A percentile compares a stretch with the other conserved stretches of the same genome.
These are phyloP conservation scores for Alfaro cultratus DNA, from an alignment of 2,797 vertebrate species.

Conservation along the genomic window DNA sequence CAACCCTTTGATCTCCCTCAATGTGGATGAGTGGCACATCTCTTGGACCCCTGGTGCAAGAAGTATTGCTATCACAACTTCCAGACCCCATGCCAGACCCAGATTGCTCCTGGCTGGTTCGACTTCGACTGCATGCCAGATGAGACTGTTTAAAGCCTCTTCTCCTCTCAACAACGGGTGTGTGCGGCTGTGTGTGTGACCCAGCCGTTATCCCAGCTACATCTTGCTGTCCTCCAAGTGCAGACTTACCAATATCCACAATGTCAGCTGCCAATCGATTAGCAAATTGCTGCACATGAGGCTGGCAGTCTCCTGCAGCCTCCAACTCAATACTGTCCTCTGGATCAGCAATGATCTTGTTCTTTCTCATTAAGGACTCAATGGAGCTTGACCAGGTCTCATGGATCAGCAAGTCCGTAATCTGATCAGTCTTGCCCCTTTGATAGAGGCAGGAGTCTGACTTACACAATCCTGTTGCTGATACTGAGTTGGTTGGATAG, in stretches of 20 bases:
- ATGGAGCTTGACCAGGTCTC: conserved; percentile 98
- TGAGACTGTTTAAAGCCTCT: conserved; percentile 72
- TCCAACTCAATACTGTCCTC: conserved; percentile 80
- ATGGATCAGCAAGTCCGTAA: conserved; percentile 94
- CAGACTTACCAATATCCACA: conserved; percentile 84
- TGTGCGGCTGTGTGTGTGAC: conserved; percentile 55
- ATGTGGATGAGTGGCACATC: conserved; percentile 97
- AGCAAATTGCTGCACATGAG: conserved; percentile 84
- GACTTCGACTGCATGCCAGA: conserved; percentile 61
- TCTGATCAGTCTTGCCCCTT: conserved; percentile 88
- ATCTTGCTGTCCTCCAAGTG: conserved; percentile 82
- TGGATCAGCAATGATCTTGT: conserved; percentile 91
- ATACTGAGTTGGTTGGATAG: conserved; percentile 81
- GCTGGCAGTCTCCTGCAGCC: conserved; percentile 76
- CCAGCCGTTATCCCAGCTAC: conserved; percentile 43
- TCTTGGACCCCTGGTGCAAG: conserved; percentile 74
- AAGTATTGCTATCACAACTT: conserved; percentile 47
- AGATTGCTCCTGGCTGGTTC: conserved; percentile 71
- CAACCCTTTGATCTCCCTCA: conserved; percentile 90
- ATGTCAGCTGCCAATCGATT: conserved; percentile 86
- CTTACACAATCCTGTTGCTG: conserved; percentile 89
- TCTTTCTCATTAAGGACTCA: conserved; percentile 95
- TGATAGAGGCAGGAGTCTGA: conserved; percentile 97
- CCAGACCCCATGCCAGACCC: conserved; percentile 32
- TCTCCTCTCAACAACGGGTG: conserved; percentile 75